Conservation (phyloP, 2,113 vertebrate species). For the Salminus brasiliensis region DNA sequence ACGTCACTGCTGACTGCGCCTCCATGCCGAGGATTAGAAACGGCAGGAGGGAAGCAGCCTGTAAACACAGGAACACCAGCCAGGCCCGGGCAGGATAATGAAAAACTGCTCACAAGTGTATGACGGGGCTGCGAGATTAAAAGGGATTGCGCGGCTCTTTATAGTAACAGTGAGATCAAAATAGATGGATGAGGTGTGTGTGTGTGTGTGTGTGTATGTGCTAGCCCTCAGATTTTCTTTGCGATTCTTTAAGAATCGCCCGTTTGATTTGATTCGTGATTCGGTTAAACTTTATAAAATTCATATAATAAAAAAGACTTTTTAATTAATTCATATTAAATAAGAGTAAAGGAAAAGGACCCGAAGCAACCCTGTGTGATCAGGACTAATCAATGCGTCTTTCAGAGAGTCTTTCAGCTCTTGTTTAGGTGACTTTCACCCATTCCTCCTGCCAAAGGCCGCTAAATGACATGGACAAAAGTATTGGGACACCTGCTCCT, state of each 20-base stretch:
- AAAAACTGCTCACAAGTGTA: slow-evolving; percentile 60
- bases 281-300: too few relatives aligned
- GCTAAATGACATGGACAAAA: too few relatives aligned
- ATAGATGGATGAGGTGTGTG: neutral
- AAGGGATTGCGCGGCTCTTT: slow-evolving; percentile 59
- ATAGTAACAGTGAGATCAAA: slow-evolving; percentile 53
- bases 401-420: too few relatives aligned
- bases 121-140: slow-evolving; percentile 68
- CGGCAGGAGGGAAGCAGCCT: slow-evolving; percentile 22
- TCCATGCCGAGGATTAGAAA: slow-evolving; percentile 15
- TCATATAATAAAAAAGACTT: too few relatives aligned
- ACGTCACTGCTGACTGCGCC: neutral
- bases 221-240: neutral
- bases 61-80: slow-evolving; percentile 47
- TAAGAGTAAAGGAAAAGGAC: too few relatives aligned
- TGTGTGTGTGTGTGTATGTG: neutral
- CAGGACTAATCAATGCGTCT: too few relatives aligned
- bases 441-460: too few relatives aligned
- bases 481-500: too few relatives aligned
- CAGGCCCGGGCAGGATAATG: slow-evolving; percentile 57
- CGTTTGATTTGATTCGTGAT: too few relatives aligned
- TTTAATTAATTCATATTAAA: too few relatives aligned
- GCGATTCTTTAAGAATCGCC: neutral
- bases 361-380: too few relatives aligned
- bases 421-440: too few relatives aligned